Percentiles rank a stretch among this genome's conserved stretches.
Conservation (phyloP, 2,113 vertebrate genomes). For the Dromaius novaehollandiae region DNA sequence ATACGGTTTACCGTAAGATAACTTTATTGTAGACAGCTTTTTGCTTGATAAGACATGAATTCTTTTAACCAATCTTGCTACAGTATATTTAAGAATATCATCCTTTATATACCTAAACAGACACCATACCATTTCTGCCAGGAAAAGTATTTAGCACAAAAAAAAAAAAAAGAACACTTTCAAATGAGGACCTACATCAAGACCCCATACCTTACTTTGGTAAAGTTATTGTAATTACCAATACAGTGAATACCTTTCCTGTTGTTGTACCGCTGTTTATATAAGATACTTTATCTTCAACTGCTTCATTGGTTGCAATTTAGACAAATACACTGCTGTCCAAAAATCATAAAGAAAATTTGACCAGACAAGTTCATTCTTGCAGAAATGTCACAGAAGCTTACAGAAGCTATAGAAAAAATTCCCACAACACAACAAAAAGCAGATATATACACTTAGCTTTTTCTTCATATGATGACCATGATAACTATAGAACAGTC, state of each 20-base stretch:
- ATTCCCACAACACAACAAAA: neutral
- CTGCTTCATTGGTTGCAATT: neutral
- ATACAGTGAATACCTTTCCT: neutral
- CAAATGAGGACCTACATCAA: neutral
- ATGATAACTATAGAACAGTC: neutral
- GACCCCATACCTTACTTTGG: neutral
- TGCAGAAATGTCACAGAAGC: neutral
- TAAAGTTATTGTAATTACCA: neutral
- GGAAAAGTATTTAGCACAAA: neutral
- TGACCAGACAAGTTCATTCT: neutral
- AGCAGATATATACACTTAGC: neutral
- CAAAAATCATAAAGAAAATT: neutral
- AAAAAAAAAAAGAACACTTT: neutral
- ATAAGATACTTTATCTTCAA: neutral
- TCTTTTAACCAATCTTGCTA: neutral
- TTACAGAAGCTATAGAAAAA: neutral
- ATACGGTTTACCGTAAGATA: neutral
- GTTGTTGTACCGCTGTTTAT: neutral
- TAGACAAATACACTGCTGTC: neutral
- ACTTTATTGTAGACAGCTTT: neutral
- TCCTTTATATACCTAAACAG: neutral
- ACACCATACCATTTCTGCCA: neutral
- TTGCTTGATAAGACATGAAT: neutral
- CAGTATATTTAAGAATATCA: neutral
- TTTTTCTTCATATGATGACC: neutral